Evolutionary conservation across 2,113 vertebrate species (phyloP).

Genomic region (Tretioscincus oriximinensis): DNA sequence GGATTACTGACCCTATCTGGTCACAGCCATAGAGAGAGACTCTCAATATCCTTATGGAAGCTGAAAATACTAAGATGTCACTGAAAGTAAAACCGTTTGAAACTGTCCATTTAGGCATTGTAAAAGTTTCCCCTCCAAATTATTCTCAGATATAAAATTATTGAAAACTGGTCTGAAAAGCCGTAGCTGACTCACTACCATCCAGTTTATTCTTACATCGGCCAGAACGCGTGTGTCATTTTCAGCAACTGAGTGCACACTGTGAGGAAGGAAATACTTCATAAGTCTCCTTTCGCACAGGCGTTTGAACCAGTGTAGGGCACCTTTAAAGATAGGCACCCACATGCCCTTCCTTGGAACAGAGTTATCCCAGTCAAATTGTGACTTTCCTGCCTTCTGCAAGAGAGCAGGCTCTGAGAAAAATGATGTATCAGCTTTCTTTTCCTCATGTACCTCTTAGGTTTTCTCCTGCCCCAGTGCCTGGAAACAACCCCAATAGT

Average conservation of each 20-base stretch:
- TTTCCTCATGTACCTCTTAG: too few relatives aligned
- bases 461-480: too few relatives aligned
- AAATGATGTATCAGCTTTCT: too few relatives aligned
- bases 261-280: background rate
- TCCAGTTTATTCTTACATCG: background rate
- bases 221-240: background rate
- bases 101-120: background rate
- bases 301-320: too few relatives aligned
- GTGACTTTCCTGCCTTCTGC: too few relatives aligned
- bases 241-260: background rate
- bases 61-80: background rate
- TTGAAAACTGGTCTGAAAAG: conserved; percentile 1
- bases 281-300: too few relatives aligned
- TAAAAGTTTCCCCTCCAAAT: background rate
- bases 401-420: too few relatives aligned
- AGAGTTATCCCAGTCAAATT: too few relatives aligned
- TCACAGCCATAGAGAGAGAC: background rate
- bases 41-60: background rate
- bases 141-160: background rate
- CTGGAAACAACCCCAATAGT: too few relatives aligned
- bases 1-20: too few relatives aligned
- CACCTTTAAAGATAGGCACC: too few relatives aligned
- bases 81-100: background rate
- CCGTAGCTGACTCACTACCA: conserved; percentile 15
- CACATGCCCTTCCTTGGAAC: too few relatives aligned